Conservation (phyloP, 2,113 vertebrate genomes). For the Saccopteryx bilineata region DNA sequence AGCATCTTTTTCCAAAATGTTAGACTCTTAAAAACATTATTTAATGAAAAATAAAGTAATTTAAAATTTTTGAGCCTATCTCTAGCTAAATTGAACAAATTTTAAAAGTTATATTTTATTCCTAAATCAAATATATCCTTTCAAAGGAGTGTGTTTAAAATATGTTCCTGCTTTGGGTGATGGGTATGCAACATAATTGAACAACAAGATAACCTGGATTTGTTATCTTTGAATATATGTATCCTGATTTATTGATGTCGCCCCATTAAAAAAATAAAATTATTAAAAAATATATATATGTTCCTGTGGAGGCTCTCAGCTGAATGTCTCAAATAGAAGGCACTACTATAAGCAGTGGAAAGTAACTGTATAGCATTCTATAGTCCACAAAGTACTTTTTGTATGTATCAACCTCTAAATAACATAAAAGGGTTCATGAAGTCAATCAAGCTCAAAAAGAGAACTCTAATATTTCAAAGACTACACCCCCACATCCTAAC, state of each 20-base stretch:
- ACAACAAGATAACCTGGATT: too few species aligned
- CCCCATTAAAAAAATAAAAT: too few species aligned
- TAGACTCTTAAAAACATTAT: constrained; percentile 32
- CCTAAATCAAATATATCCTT: constrained; percentile 4
- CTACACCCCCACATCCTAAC: background rate
- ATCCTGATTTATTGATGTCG: too few species aligned
- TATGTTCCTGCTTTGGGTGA: background rate
- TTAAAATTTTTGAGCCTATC: background rate
- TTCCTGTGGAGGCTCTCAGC: background rate
- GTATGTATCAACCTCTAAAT: background rate
- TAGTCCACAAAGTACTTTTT: constrained; percentile 30
- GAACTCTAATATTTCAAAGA: constrained; percentile 46
- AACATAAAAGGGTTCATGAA: background rate
- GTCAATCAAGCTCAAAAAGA: constrained; percentile 22
- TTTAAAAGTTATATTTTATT: constrained; percentile 31
- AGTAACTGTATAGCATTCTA: background rate
- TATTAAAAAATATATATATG: background rate
- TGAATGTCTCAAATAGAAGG: background rate
- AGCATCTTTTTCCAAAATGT: constrained; percentile 44
- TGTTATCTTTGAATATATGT: too few species aligned
- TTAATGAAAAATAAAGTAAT: constrained; percentile 58
- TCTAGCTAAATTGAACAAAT: background rate
- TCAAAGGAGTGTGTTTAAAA: constrained; percentile 17
- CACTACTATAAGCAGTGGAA: constrained; percentile 6
- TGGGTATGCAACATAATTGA: too few species aligned